phyloP scores from a whole-genome alignment of 2,113 vertebrate genomes.

The Zosterops borbonicus region DNA sequence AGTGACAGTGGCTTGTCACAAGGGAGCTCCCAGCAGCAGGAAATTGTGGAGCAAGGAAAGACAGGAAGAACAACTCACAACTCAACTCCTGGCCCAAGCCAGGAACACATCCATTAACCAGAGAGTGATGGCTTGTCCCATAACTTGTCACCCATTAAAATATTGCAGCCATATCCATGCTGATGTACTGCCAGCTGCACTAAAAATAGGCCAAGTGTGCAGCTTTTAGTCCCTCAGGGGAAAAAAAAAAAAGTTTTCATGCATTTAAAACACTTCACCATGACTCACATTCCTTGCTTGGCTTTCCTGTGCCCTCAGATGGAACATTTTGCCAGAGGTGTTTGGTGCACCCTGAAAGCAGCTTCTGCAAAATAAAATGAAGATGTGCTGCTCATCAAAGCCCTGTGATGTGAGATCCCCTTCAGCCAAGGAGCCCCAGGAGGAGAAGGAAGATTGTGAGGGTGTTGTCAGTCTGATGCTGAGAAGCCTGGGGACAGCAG shows the following conservation, averaged over 20 bases:
- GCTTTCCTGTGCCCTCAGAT: neutral
- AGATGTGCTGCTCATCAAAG: neutral
- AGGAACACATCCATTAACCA: neutral
- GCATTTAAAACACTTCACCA: neutral
- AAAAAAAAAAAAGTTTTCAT: neutral
- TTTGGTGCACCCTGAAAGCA: neutral
- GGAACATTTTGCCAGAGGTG: neutral
- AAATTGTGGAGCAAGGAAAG: neutral
- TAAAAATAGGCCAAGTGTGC: neutral
- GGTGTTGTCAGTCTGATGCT: rapidly evolving
- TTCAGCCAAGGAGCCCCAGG: neutral
- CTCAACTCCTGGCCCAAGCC: neutral
- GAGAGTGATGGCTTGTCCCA: neutral
- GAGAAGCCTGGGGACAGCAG: neutral
- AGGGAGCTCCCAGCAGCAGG: neutral
- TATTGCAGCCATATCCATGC: neutral
- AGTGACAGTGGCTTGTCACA: neutral
- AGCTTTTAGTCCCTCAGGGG: neutral
- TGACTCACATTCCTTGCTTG: neutral
- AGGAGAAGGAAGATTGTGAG: neutral
- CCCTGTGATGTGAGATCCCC: neutral
- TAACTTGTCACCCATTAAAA: neutral
- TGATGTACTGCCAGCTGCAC: neutral
- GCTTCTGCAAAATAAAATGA: neutral
- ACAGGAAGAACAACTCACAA: neutral